A percentile compares a stretch with the other conserved stretches of the same genome.
Evolutionary conservation across 2,888 invertebrate genomes (phyloP).

Genomic region (Amiota minor): DNA sequence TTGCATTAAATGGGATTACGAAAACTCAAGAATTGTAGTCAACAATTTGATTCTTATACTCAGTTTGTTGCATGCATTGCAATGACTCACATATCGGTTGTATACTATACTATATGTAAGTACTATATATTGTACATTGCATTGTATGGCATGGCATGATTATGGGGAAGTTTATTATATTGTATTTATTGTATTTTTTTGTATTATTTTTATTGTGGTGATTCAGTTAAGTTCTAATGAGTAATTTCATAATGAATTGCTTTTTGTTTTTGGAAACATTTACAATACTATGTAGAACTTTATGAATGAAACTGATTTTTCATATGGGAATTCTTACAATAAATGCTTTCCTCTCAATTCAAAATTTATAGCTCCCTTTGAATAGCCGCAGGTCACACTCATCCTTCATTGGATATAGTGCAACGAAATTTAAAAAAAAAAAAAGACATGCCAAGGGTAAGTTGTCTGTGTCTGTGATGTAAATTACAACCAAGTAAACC

Average conservation of each 20-base stretch:
- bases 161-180: not conserved
- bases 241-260: conserved; percentile 6
- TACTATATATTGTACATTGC: conserved; percentile 18
- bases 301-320: no score
- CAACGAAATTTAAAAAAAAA: conserved; percentile 37
- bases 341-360: no score
- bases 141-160: not conserved
- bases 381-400: conserved; percentile 51
- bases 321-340: no score
- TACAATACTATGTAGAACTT: no score
- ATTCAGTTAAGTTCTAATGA: not conserved
- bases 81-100: not conserved
- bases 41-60: conserved; percentile 26
- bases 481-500: conserved; percentile 57
- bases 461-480: conserved; percentile 43
- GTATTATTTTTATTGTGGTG: conserved; percentile 4
- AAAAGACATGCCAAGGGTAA: conserved; percentile 22
- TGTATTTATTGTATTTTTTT: not conserved
- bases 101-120: conserved; percentile 19
- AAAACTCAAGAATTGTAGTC: conserved; percentile 42
- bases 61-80: not conserved
- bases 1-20: conserved; percentile 51
- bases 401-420: conserved; percentile 52
- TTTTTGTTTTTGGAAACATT: not conserved
- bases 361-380: conserved; percentile 45